Base-by-base conservation (phyloP, 2,113 vertebrate genomes). In the Sitta europaea region DNA sequence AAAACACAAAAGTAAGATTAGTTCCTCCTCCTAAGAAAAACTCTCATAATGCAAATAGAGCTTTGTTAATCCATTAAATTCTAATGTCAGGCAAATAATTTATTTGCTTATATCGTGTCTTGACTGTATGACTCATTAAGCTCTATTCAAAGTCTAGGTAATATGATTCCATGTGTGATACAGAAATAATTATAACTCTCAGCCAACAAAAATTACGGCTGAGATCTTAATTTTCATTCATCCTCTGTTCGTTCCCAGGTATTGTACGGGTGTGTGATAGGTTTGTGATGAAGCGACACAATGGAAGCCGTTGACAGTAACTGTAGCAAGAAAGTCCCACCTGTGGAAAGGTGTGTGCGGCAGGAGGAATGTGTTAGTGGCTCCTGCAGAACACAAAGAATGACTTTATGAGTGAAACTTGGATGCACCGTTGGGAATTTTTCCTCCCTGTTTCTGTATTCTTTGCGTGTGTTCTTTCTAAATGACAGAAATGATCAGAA, bases 161-260 rank as follows among this genome's bases (percentile, higher is more conserved):
- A 79, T 76, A 33, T 9, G 27, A 90, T 63, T 86, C 38, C 0
- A 0, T 48, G 14, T 58, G 81, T 74, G 84, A 70, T 67, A 66
- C 45, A n/a, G 88, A 87, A 93, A 84, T 92, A 86, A 86, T 84
- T 89, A 74, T 63, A 75, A 11, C 59, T 74, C 51, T 53, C 81
- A 70, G 48, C 74, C 83, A 86, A 85, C 57, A 74, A 35, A 94
- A 90, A 48, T 73, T 65, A 94, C 48, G 67, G 55, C n/a, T 28
- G 80, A 85, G 43, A 40, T 38, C 73, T 91, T 80, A 10, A 75
- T 88, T 85, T 83, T 70, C 72, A 80, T 67, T 62, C 70, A 29
- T 40, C 14, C 38, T 58, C 25, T 36, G 4, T 65, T 84, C 1
- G 0, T 54, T 87, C 63, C 31, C 61, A 43, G 13, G 25, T 65